Evolutionary conservation across 2,888 invertebrate species (phyloP), one percentile per base, ranked within the genome.

Genomic region (Ganaspis brasiliensis): DNA sequence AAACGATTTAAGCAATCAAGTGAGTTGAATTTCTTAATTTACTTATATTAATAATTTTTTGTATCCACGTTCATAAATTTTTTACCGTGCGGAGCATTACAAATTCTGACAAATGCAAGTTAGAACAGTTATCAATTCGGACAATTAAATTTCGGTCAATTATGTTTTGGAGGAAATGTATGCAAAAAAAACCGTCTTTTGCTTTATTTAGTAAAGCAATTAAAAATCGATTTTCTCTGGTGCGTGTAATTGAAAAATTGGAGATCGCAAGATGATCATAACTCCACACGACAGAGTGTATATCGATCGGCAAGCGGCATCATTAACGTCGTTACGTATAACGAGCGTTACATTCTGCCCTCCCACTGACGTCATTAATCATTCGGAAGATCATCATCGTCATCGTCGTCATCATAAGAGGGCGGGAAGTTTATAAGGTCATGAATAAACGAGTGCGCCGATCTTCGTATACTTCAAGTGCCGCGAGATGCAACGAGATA

Each of bases 401-500:
- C 76, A 75, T 77, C 75, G 37, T n/a, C 9, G 9, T n/a, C 56
- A 37, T 49, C 35, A 40, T 21, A 16, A 40, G 49, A 72, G 74
- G 73, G 78, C 55, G 73, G 74, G 75, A 59, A 37, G 79, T 71
- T 45, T 56, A 72, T 74, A 61, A 76, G 76, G 74, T 80, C 75
- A 74, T 73, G 61, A 77, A 71, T 76, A 73, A 79, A 77, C 76
- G 73, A 67, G 73, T 73, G 76, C 78, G 78, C 57, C 45, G 76
- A 79, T 72, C 76, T 79, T 74, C 74, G 73, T 75, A 74, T 73
- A 74, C 74, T 45, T n/a, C 73, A 57, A 63, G 37, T 24, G 74
- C 75, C 74, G 52, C 72, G 76, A 82, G 81, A 82, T 83, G 83
- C 82, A 81, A 82, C 81, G 79, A 83, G 90, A 90, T 90, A 90